phyloP scores from a whole-genome alignment of 1,140 invertebrate genomes.

The Ericerus pela region DNA sequence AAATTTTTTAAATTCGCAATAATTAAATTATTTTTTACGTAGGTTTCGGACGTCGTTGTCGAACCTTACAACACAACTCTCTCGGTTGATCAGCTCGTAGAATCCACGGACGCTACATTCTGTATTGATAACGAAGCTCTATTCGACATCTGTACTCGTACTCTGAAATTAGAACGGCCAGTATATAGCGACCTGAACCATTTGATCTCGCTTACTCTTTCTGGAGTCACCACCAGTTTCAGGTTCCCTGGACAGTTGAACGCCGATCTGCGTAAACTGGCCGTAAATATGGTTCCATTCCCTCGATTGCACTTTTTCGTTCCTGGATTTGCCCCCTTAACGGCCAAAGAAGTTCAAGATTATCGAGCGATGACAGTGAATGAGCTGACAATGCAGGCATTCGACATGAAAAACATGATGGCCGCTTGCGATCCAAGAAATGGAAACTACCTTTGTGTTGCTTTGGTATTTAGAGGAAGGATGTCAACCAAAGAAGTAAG shows the following conservation, averaged over 20 bases:
- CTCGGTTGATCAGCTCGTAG: slow-evolving; percentile 39
- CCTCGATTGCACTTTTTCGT: slow-evolving; percentile 61
- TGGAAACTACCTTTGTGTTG: slow-evolving; percentile 1
- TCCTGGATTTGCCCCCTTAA: slow-evolving; percentile 68
- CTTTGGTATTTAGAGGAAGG: background rate
- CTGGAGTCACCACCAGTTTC: slow-evolving; percentile 58
- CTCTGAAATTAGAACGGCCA: slow-evolving; percentile 35
- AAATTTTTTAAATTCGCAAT: background rate
- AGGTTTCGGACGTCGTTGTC: slow-evolving; percentile 36
- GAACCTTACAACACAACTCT: slow-evolving; percentile 43
- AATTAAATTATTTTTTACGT: background rate
- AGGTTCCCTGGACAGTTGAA: slow-evolving; percentile 54
- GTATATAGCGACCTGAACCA: slow-evolving; percentile 37
- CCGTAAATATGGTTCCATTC: slow-evolving; percentile 96
- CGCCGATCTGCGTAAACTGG: slow-evolving; percentile 84
- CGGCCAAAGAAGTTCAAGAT: slow-evolving; percentile 52
- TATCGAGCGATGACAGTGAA: slow-evolving; percentile 62
- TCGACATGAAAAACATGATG: slow-evolving; percentile 61
- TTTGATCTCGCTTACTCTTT: slow-evolving; percentile 45
- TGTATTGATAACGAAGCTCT: slow-evolving; percentile 42
- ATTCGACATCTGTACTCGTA: slow-evolving; percentile 38
- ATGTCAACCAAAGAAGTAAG: slow-evolving; percentile 46
- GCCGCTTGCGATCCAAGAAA: slow-evolving; percentile 57
- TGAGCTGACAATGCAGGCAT: slow-evolving; percentile 39
- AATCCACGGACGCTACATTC: slow-evolving; percentile 39